Conservation (phyloP, 2,113 vertebrate genomes). For the Brachirus orientalis region DNA sequence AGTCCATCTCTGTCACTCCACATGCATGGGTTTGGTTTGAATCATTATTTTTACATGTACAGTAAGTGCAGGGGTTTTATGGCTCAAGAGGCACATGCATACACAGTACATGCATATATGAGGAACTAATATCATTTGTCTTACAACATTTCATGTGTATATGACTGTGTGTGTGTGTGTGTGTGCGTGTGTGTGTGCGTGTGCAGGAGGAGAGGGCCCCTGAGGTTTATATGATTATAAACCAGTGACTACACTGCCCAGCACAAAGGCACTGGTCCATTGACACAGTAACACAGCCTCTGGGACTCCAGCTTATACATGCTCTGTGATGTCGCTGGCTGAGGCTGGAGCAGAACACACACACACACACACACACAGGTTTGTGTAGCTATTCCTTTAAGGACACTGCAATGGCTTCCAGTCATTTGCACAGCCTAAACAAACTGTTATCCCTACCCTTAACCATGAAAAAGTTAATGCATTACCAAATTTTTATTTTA, state of each 20-base stretch:
- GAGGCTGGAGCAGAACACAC: slow-evolving; percentile 32
- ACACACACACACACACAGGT: slow-evolving; percentile 29
- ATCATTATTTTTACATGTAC: not conserved
- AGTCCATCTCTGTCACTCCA: too few species aligned
- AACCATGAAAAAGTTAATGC: too few species aligned
- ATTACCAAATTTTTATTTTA: too few species aligned
- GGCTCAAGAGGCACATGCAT: not conserved
- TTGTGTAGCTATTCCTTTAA: too few species aligned
- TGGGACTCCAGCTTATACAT: slow-evolving; percentile 52
- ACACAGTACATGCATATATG: not conserved
- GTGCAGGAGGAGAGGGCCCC: slow-evolving; percentile 32
- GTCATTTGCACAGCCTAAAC: too few species aligned
- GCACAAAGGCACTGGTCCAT: slow-evolving; percentile 43
- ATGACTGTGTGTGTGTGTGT: slow-evolving; percentile 3
- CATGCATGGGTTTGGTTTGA: not conserved
- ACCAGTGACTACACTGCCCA: slow-evolving; percentile 33
- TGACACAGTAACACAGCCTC: slow-evolving; percentile 65
- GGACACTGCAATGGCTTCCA: too few species aligned
- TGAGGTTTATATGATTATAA: slow-evolving; percentile 63
- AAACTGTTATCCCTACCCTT: too few species aligned
- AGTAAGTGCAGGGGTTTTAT: not conserved
- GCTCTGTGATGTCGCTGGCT: slow-evolving; percentile 71
- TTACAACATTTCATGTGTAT: not conserved
- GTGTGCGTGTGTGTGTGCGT: slow-evolving; percentile 2
- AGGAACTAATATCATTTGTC: not conserved